Percentiles rank a stretch among this genome's conserved stretches.
These are phyloP conservation scores for Gallinago jamesoni DNA, from an alignment of 2,113 vertebrate genomes.

Conservation along the genomic window DNA sequence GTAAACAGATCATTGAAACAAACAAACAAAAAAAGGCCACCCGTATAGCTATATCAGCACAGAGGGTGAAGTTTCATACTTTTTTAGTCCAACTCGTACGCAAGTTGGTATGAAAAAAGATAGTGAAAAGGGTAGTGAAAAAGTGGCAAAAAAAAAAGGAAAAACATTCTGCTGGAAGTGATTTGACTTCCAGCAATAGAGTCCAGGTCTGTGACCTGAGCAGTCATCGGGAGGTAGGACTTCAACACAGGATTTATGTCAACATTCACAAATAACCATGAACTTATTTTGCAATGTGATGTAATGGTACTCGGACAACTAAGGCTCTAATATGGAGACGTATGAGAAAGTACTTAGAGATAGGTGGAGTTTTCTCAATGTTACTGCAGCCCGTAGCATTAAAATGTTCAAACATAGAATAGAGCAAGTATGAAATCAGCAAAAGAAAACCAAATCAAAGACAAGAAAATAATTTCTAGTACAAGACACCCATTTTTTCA, in stretches of 20 bases:
- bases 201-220: not conserved
- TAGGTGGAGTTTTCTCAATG: not conserved
- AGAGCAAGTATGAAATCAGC: not conserved
- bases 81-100: not conserved
- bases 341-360: not conserved
- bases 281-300: not conserved
- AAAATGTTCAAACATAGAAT: not conserved
- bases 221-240: not conserved
- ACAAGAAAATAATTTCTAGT: not conserved
- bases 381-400: not conserved
- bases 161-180: not conserved
- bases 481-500: rapidly evolving
- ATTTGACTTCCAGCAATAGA: not conserved
- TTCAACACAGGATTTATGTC: not conserved
- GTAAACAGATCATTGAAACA: not conserved
- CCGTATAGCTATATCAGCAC: rapidly evolving
- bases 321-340: not conserved
- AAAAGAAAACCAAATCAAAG: not conserved
- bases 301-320: not conserved
- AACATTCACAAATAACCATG: not conserved
- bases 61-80: not conserved
- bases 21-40: not conserved
- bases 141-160: not conserved
- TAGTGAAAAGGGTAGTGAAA: not conserved
- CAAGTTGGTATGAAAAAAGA: not conserved